A percentile compares a stretch with the other conserved stretches of the same genome.
phyloP scores from a whole-genome alignment of 2,113 vertebrate species.

The Scopus umbretta region DNA sequence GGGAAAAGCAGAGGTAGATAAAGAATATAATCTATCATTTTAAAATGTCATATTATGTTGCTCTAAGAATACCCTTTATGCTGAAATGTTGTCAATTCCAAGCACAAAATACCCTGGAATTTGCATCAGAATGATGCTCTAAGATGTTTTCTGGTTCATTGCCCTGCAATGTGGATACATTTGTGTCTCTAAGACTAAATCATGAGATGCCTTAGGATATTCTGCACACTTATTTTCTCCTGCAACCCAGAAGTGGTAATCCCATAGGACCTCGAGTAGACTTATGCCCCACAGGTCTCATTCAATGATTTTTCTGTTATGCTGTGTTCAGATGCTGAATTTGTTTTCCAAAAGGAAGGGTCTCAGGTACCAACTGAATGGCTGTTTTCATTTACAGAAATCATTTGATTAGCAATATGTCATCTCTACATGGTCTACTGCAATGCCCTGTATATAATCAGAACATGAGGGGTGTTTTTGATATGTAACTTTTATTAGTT shows the following conservation, averaged over 20 bases:
- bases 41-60: neutral
- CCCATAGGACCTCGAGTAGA: neutral
- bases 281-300: neutral
- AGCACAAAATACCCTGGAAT: neutral
- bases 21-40: neutral
- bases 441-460: neutral
- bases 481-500: neutral
- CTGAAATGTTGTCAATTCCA: neutral
- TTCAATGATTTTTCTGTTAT: neutral
- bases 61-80: neutral
- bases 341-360: neutral
- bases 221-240: neutral
- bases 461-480: rapidly evolving
- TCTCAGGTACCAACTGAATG: neutral
- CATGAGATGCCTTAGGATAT: neutral
- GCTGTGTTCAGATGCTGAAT: neutral
- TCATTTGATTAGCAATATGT: neutral
- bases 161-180: neutral
- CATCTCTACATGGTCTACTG: neutral
- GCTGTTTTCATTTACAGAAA: neutral
- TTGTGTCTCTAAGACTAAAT: neutral
- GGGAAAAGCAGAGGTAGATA: neutral
- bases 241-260: neutral
- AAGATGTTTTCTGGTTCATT: neutral
- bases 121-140: neutral